Evolutionary conservation across 2,888 invertebrate genomes (phyloP).

Genomic region (Tachina lurida): DNA sequence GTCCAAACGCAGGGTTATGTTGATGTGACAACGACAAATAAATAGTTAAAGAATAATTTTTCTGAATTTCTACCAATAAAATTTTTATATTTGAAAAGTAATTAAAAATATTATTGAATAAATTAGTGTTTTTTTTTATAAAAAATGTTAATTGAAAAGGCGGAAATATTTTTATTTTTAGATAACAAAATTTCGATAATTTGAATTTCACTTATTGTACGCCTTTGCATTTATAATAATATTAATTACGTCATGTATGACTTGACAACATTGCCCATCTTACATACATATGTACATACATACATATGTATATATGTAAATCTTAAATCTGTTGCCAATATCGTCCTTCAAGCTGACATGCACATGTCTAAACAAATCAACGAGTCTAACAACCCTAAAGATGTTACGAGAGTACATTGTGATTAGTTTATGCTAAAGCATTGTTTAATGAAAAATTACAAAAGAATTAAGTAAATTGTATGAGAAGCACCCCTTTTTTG

Average conservation of each 20-base stretch:
- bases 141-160: not conserved
- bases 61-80: no score
- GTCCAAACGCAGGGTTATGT: no score
- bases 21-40: no score
- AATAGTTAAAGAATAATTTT: no score
- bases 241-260: not conserved
- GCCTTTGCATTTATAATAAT: not conserved
- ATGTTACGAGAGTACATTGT: conserved; percentile 7
- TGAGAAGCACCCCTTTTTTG: conserved; percentile 71
- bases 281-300: not conserved
- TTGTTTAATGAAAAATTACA: conserved; percentile 77
- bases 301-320: not conserved
- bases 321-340: conserved; percentile 26
- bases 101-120: no score
- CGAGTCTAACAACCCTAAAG: conserved; percentile 61
- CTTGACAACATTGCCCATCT: conserved; percentile 5
- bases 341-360: conserved; percentile 39
- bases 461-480: conserved; percentile 72
- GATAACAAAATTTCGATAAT: not conserved
- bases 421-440: conserved; percentile 26
- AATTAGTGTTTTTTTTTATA: no score
- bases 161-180: not conserved
- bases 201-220: not conserved
- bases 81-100: no score
- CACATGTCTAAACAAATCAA: conserved; percentile 25